A percentile compares a stretch with the other conserved stretches of the same genome.
These are phyloP conservation scores for Chamaea fasciata DNA, from an alignment of 2,113 vertebrate species.

Conservation along the genomic window DNA sequence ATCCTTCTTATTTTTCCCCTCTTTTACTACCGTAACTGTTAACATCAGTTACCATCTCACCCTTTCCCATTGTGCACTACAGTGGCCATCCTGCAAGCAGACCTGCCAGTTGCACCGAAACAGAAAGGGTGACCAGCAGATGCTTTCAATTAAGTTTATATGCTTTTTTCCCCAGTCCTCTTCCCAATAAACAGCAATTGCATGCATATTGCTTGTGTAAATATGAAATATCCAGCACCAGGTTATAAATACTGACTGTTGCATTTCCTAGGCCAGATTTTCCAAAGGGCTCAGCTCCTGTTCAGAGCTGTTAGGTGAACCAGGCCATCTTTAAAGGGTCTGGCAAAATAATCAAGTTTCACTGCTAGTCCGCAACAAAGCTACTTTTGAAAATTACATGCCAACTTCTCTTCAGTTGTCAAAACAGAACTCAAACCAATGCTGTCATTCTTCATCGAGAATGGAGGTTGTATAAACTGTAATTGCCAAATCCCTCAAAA, in stretches of 20 bases:
- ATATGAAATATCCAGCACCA: not conserved
- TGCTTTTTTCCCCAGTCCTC: not conserved
- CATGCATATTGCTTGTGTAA: rapidly evolving
- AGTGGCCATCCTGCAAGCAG: not conserved
- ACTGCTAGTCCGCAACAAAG: not conserved
- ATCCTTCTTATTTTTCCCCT: not conserved
- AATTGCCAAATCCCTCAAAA: not conserved
- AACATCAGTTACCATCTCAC: not conserved
- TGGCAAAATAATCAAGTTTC: not conserved
- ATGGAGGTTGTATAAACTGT: not conserved
- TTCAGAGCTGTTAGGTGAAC: not conserved
- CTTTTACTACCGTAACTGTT: not conserved
- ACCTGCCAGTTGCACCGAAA: not conserved
- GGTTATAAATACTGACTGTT: not conserved
- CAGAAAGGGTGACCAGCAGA: not conserved
- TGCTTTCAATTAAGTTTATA: not conserved
- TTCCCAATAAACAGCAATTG: not conserved
- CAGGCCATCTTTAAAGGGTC: not conserved
- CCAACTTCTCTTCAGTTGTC: not conserved
- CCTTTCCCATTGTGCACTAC: rapidly evolving
- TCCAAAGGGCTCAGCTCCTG: not conserved
- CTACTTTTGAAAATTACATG: not conserved
- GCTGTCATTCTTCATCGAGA: not conserved
- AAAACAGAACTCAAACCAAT: not conserved
- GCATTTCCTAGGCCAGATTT: rapidly evolving